Percentiles rank a stretch among this genome's conserved stretches.
These are phyloP conservation scores for Ischnus inquisitorius DNA, from an alignment of 2,888 invertebrate genomes.

Conservation along the genomic window DNA sequence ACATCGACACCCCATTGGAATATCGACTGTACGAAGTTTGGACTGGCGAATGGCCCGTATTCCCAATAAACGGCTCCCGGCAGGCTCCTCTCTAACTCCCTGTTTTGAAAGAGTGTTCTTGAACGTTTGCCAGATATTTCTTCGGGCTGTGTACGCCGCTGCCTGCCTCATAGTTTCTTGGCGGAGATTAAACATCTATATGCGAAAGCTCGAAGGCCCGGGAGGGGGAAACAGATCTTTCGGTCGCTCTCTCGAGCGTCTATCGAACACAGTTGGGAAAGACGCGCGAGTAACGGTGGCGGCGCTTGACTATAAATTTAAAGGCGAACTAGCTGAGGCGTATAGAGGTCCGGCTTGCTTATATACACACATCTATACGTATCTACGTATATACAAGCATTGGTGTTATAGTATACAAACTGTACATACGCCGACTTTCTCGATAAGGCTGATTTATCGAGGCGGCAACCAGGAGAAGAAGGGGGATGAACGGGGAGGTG, in stretches of 20 bases:
- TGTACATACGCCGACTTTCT: constrained; percentile 62
- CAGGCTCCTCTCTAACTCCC: not conserved
- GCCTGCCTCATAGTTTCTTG: not conserved
- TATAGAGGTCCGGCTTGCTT: constrained; percentile 34
- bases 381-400: not conserved
- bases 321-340: constrained; percentile 24
- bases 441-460: constrained; percentile 72
- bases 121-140: constrained; percentile 63
- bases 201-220: not conserved
- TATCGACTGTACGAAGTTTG: constrained; percentile 45
- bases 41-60: constrained; percentile 37
- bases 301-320: constrained; percentile 53
- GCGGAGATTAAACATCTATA: constrained; percentile 53
- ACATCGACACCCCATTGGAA: constrained; percentile 48
- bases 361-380: not conserved
- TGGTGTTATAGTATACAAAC: constrained; percentile 11
- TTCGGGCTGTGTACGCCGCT: not conserved
- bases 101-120: constrained; percentile 53
- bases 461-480: constrained; percentile 35
- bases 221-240: constrained; percentile 49
- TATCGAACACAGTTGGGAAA: constrained; percentile 31
- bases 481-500: not conserved
- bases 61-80: constrained; percentile 36
- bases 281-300: constrained; percentile 30
- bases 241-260: constrained; percentile 17